These are phyloP conservation scores for Drosophila siamana DNA, from an alignment of 2,888 invertebrate genomes.

Conservation along the genomic window DNA sequence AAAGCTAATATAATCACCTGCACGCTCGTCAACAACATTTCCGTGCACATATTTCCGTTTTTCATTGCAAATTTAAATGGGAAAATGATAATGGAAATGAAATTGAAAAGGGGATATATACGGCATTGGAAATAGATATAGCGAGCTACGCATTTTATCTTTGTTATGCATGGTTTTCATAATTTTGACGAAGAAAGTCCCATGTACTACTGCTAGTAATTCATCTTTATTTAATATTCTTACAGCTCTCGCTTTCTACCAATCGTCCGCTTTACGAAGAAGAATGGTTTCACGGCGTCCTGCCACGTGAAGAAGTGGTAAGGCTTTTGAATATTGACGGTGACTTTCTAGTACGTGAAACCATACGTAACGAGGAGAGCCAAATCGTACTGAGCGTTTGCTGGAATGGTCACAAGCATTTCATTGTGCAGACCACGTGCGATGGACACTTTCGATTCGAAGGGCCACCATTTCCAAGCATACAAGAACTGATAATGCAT, in stretches of 20 bases:
- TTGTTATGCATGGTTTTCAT: slow-evolving; percentile 52
- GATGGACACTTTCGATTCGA: slow-evolving; percentile 98
- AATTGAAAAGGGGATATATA: too few species aligned
- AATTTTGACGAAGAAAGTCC: slow-evolving; percentile 30
- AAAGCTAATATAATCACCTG: slow-evolving; percentile 25
- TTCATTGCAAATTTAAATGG: neutral
- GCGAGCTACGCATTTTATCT: slow-evolving; percentile 54
- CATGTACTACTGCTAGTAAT: slow-evolving; percentile 1
- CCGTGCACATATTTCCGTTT: slow-evolving; percentile 73
- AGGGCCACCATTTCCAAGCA: slow-evolving; percentile 96
- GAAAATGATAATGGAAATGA: neutral
- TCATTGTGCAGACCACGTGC: slow-evolving; percentile 97
- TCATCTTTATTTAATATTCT: slow-evolving; percentile 7
- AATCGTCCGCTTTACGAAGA: slow-evolving; percentile 93
- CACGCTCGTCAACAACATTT: slow-evolving; percentile 57
- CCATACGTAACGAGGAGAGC: slow-evolving; percentile 94
- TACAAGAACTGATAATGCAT: slow-evolving; percentile 95
- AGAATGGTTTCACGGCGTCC: slow-evolving; percentile 98
- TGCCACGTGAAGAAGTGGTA: slow-evolving; percentile 98
- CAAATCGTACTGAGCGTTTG: slow-evolving; percentile 97
- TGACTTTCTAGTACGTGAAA: slow-evolving; percentile 97
- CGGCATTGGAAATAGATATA: slow-evolving; percentile 54
- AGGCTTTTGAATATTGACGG: slow-evolving; percentile 95
- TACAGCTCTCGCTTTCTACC: slow-evolving; percentile 85
- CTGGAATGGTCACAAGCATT: slow-evolving; percentile 98